Evolutionary conservation across 2,888 invertebrate genomes (phyloP).

Genomic region (Anoplius nigerrimus): DNA sequence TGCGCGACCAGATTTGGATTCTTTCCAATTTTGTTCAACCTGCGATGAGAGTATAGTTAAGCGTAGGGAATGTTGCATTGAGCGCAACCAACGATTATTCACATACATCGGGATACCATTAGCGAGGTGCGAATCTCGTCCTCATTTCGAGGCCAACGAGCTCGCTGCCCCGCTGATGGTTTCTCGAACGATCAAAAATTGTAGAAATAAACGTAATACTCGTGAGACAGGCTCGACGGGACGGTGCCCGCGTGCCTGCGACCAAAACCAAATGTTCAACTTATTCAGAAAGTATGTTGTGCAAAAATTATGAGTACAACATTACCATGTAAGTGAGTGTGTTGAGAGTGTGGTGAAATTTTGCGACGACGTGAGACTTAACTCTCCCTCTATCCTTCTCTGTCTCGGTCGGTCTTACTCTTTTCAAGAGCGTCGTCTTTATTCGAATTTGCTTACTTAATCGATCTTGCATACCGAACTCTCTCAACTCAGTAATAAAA

Average conservation of each 20-base stretch:
- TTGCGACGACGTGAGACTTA: conserved; percentile 21
- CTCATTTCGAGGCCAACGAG: not conserved
- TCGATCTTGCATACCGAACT: conserved; percentile 18
- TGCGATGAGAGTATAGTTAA: conserved; percentile 73
- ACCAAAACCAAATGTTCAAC: conserved; percentile 44
- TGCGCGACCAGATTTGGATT: conserved; percentile 94
- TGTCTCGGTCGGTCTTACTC: not conserved
- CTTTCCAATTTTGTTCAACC: conserved; percentile 98
- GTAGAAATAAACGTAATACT: conserved; percentile 38
- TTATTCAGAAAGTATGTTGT: conserved; percentile 54
- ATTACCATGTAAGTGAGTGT: conserved; percentile 57
- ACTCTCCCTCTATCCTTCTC: not conserved
- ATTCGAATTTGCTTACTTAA: no score
- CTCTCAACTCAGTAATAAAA: conserved; percentile 48
- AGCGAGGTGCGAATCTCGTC: conserved; percentile 38
- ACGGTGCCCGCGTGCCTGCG: conserved; percentile 29
- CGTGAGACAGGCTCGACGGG: conserved; percentile 31
- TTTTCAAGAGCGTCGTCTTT: not conserved
- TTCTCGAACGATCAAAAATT: conserved; percentile 38
- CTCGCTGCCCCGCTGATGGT: conserved; percentile 53
- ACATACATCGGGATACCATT: conserved; percentile 61
- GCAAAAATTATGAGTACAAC: conserved; percentile 53
- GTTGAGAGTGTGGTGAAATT: conserved; percentile 51
- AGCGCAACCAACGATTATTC: conserved; percentile 71
- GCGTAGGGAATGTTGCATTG: conserved; percentile 74